phyloP scores from a whole-genome alignment of 2,888 invertebrate genomes.

The Meteorus colon region DNA sequence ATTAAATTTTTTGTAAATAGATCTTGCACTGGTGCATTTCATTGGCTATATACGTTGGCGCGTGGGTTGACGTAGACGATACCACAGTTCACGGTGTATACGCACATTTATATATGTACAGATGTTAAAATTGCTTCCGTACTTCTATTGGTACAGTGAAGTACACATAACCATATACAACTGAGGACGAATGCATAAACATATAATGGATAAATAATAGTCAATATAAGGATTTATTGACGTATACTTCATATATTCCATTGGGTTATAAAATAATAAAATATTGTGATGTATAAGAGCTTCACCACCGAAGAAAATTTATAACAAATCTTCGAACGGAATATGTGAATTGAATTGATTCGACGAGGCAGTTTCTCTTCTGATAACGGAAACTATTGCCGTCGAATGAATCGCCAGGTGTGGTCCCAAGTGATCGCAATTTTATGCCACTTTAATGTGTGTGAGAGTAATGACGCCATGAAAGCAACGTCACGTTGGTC shows the following conservation, averaged over 20 bases:
- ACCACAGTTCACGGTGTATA: slow-evolving; percentile 49
- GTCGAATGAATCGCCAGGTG: slow-evolving; percentile 34
- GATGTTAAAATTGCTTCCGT: slow-evolving; percentile 57
- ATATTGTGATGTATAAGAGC: background rate
- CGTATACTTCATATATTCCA: background rate
- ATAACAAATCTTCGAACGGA: background rate
- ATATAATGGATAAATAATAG: slow-evolving; percentile 18
- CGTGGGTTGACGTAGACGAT: slow-evolving; percentile 59
- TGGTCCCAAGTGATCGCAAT: slow-evolving; percentile 43
- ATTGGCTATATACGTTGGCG: slow-evolving; percentile 10
- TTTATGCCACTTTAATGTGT: slow-evolving; percentile 46
- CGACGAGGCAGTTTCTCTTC: slow-evolving; percentile 19
- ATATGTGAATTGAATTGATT: slow-evolving; percentile 22
- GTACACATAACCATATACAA: background rate
- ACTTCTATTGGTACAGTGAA: slow-evolving; percentile 40
- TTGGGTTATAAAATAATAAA: background rate
- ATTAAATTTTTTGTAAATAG: slow-evolving; percentile 39
- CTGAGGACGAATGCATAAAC: slow-evolving; percentile 3
- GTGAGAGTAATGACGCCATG: slow-evolving; percentile 45
- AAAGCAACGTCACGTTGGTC: slow-evolving; percentile 33
- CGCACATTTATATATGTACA: background rate
- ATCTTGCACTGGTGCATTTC: background rate
- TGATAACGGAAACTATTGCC: slow-evolving; percentile 34
- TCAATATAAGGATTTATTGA: slow-evolving; percentile 19
- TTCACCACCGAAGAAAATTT: slow-evolving; percentile 11